Evolutionary conservation across 2,113 vertebrate species (phyloP), one percentile per base, ranked within the genome.

Genomic region (Apteryx mantelli): DNA sequence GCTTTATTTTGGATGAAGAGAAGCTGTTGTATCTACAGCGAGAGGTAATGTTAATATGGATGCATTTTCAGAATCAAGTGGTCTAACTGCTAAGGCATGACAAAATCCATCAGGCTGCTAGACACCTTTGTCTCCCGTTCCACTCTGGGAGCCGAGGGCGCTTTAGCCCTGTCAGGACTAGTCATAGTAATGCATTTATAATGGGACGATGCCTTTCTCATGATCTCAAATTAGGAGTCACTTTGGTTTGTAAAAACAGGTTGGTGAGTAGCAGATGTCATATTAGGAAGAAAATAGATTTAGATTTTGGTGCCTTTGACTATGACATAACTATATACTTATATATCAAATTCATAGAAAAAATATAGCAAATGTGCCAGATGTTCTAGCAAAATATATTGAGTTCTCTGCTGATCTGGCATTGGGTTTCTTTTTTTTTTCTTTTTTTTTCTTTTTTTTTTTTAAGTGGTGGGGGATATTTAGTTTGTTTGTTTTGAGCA

Each of bases 261-360:
- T 80, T 93, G 96, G 95, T 95, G 77, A 96, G 91, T 95, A 97
- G 96, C 89, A 83, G 89, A 74, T 95, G 93, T 93, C 95, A 36
- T 93, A 92, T 93, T 96, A 95, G 93, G 87, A 97, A 97, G 95
- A 94, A 93, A 94, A 88, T 71, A 71, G 86, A 95, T 95, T 94
- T 96, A 97, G 97, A 98, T 96, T 94, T 98, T 98, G 97, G 98
- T 98, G 98, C 98, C 98, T 98, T 98, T 97, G 91, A 96, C 86
- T 97, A 96, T 95, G 96, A 93, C 95, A 71, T 94, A 96, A 96
- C 61, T 95, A 82, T 92, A 93, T 74, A 74, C 85, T 95, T 96
- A 76, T 53, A 93, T 94, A 96, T 97, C 84, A 97, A 97, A 93
- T 89, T 66, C 50, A 84, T 97, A 94, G 95, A 79, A 81, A 70